Conservation (phyloP, 2,888 invertebrate species). For the Euplexia lucipara region DNA sequence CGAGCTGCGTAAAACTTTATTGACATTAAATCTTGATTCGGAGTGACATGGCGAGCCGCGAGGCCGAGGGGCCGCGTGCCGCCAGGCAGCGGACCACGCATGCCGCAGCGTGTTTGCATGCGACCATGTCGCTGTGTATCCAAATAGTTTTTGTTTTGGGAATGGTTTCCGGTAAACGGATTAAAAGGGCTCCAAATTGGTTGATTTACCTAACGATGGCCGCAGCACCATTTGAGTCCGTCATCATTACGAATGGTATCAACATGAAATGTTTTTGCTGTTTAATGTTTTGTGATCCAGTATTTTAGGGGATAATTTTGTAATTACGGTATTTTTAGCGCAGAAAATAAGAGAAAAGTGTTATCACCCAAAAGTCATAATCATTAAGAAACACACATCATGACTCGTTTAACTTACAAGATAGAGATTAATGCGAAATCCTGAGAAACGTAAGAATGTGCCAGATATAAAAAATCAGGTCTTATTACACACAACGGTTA, state of each 20-base stretch:
- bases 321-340: background rate
- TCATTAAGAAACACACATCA: background rate
- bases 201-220: constrained; percentile 14
- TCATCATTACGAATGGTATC: background rate
- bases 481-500: background rate
- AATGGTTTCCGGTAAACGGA: constrained; percentile 20
- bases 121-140: constrained; percentile 17
- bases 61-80: constrained; percentile 22
- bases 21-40: constrained; percentile 73
- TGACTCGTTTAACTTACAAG: background rate
- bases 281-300: background rate
- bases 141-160: constrained; percentile 32
- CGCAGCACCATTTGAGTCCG: constrained; percentile 4
- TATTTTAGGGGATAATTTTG: background rate
- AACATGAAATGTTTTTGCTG: background rate
- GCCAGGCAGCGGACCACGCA: constrained; percentile 10
- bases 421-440: background rate
- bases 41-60: constrained; percentile 50
- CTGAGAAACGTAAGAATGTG: background rate
- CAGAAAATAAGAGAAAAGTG: too few species aligned
- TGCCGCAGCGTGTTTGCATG: constrained; percentile 45
- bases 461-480: background rate
- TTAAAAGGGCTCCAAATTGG: constrained; percentile 11
- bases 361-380: too few species aligned
- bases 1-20: constrained; percentile 69